Evolutionary conservation across 2,113 vertebrate species (phyloP).

Genomic region (Heliornis fulica): DNA sequence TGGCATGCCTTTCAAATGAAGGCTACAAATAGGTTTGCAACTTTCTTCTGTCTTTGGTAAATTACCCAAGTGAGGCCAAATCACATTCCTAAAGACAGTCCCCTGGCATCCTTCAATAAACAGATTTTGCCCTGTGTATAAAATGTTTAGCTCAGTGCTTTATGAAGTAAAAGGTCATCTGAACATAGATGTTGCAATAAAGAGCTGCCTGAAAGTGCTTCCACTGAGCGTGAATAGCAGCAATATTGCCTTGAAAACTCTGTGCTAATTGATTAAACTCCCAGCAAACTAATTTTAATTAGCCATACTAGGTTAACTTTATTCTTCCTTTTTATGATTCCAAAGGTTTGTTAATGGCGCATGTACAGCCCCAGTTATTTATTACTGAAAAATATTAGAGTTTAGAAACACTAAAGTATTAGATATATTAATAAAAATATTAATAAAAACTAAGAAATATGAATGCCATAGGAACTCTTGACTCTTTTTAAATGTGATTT

Average conservation of each 20-base stretch:
- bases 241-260: conserved; percentile 50
- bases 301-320: conserved; percentile 36
- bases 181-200: conserved; percentile 29
- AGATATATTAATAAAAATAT: too few species aligned
- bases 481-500: background rate
- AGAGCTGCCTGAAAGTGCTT: conserved; percentile 41
- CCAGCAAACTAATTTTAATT: conserved; percentile 56
- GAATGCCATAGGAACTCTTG: background rate
- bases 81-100: conserved; percentile 44
- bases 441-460: too few species aligned
- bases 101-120: conserved; percentile 57
- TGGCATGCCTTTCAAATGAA: conserved; percentile 44
- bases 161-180: conserved; percentile 66
- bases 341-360: conserved; percentile 2
- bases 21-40: conserved; percentile 37
- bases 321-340: conserved; percentile 17
- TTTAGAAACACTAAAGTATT: too few species aligned
- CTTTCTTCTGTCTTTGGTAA: conserved; percentile 58
- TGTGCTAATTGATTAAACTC: conserved; percentile 53
- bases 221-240: conserved; percentile 34
- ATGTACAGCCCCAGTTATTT: background rate
- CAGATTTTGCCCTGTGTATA: conserved; percentile 39
- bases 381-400: background rate
- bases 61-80: conserved; percentile 53
- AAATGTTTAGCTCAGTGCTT: conserved; percentile 49